These are phyloP conservation scores for Drosophila mimica DNA, from an alignment of 2,888 invertebrate genomes.

Conservation along the genomic window DNA sequence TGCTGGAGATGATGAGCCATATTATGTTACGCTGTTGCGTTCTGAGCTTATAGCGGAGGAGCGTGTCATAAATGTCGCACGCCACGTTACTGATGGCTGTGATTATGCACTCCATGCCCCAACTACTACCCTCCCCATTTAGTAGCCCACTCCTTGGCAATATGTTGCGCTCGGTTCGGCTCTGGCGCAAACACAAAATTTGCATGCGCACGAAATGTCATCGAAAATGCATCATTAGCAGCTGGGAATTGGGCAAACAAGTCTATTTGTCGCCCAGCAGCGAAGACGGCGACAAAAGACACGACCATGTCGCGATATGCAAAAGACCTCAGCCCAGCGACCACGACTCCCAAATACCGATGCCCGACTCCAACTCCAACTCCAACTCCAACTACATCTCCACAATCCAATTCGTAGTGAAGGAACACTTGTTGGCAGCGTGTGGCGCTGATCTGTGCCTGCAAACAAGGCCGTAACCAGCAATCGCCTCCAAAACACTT, in stretches of 20 bases:
- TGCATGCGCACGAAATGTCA: slow-evolving; percentile 76
- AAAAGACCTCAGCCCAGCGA: slow-evolving; percentile 57
- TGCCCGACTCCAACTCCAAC: not conserved
- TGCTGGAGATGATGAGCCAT: slow-evolving; percentile 74
- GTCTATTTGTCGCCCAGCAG: slow-evolving; percentile 76
- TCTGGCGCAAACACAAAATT: slow-evolving; percentile 51
- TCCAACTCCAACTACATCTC: not conserved
- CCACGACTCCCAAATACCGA: slow-evolving; percentile 41
- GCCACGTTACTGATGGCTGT: slow-evolving; percentile 78
- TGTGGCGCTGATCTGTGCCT: slow-evolving; percentile 69
- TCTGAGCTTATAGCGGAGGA: slow-evolving; percentile 42
- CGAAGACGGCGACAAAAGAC: slow-evolving; percentile 41
- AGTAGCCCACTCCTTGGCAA: slow-evolving; percentile 11
- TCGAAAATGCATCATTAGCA: slow-evolving; percentile 82
- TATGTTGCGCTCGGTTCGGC: slow-evolving; percentile 51
- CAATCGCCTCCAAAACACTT: slow-evolving; percentile 28
- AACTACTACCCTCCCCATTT: not conserved
- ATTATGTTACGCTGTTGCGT: slow-evolving; percentile 69
- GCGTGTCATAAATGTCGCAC: slow-evolving; percentile 80
- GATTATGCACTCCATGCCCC: slow-evolving; percentile 57
- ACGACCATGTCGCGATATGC: slow-evolving; percentile 71
- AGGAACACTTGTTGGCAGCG: slow-evolving; percentile 76
- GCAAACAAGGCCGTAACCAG: slow-evolving; percentile 32
- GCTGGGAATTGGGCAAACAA: slow-evolving; percentile 80
- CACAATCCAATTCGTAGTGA: slow-evolving; percentile 7